A percentile compares a stretch with the other conserved stretches of the same genome.
These are phyloP conservation scores for Eilema sororculum DNA, from an alignment of 2,888 invertebrate species.

Conservation along the genomic window DNA sequence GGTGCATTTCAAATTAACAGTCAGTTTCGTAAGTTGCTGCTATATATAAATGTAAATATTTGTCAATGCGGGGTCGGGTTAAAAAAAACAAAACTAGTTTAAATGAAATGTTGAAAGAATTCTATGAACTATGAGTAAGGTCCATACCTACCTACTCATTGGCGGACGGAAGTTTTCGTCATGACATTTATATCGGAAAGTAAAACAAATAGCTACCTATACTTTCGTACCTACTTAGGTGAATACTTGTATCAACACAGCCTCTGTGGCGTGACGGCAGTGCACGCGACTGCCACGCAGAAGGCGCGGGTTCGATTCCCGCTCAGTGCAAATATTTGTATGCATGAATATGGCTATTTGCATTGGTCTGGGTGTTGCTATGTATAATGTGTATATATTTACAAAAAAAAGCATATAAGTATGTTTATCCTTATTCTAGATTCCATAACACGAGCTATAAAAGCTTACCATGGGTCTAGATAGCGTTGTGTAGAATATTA, in stretches of 20 bases:
- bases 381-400: no score
- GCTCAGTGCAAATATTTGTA: no score
- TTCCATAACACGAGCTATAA: no score
- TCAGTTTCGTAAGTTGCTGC: not conserved
- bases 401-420: no score
- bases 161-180: constrained; percentile 7
- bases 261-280: no score
- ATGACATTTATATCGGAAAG: constrained; percentile 9
- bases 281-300: no score
- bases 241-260: not conserved
- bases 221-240: not conserved
- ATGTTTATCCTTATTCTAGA: no score
- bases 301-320: no score
- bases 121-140: not conserved
- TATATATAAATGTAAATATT: constrained; percentile 1
- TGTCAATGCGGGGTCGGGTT: not conserved
- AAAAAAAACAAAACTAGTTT: constrained; percentile 21
- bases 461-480: no score
- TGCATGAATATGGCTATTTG: no score
- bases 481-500: no score
- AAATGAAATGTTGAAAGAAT: constrained; percentile 35
- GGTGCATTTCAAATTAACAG: not conserved
- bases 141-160: not conserved
- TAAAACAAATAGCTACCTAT: constrained; percentile 22
- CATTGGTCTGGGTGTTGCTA: no score